Conservation (phyloP, 2,797 vertebrate species). For the Schizopygopsis pylzovi region DNA sequence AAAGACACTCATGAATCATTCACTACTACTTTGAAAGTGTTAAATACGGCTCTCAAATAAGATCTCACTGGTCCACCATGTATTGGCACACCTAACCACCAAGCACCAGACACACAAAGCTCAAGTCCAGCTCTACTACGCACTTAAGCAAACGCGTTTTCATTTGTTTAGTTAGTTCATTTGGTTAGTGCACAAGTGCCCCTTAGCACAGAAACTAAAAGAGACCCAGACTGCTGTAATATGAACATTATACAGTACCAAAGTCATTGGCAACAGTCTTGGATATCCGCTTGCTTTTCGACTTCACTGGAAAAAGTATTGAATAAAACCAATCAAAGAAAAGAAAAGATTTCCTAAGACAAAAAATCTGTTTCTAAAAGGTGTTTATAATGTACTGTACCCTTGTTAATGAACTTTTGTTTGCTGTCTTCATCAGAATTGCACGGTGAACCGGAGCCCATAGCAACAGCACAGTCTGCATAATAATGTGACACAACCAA, state of each 20-base stretch:
- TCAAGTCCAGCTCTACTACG: constrained; percentile 2
- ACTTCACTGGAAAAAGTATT: constrained; percentile 90
- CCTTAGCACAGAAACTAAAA: constrained; percentile 79
- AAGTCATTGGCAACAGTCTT: constrained; percentile 98
- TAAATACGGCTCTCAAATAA: background rate
- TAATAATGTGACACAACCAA: constrained; percentile 39
- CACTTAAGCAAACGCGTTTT: constrained; percentile 11
- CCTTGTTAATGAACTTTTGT: constrained; percentile 94
- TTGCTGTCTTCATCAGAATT: constrained; percentile 95
- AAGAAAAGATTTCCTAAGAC: background rate
- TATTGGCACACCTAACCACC: background rate
- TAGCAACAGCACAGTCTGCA: constrained; percentile 70
- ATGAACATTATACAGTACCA: constrained; percentile 87
- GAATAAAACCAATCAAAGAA: constrained; percentile 74
- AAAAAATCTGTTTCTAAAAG: background rate
- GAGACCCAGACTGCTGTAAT: constrained; percentile 64
- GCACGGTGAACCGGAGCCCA: constrained; percentile 91
- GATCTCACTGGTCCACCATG: background rate
- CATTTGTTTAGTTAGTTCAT: constrained; percentile 76
- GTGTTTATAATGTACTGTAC: constrained; percentile 77
- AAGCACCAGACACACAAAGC: constrained; percentile 13
- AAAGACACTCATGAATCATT: background rate
- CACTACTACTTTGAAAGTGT: background rate
- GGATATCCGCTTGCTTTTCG: constrained; percentile 97
- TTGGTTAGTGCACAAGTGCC: constrained; percentile 62